These are phyloP conservation scores for Octopus sinensis DNA, from an alignment of 1,140 invertebrate species.

Conservation along the genomic window DNA sequence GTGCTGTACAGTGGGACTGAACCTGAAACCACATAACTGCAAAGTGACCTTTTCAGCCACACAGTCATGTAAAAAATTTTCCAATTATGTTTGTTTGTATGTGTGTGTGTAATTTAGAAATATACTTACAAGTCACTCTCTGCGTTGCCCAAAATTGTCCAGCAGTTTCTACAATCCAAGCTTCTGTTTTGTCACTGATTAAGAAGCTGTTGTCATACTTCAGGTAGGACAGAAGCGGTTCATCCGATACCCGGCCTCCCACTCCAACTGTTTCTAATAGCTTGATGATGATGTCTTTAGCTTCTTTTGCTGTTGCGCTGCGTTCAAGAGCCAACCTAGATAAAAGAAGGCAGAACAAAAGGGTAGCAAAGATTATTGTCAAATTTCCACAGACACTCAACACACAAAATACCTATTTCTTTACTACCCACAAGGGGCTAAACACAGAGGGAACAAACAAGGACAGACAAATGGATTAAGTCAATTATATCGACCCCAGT, in stretches of 20 bases:
- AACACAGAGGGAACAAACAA: no score
- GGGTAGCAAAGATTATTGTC: no score
- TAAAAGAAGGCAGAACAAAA: slow-evolving; percentile 11
- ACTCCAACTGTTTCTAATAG: slow-evolving; percentile 70
- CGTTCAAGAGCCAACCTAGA: slow-evolving; percentile 69
- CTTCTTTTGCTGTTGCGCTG: slow-evolving; percentile 64
- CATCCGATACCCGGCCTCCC: slow-evolving; percentile 61
- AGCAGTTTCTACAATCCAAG: slow-evolving; percentile 51
- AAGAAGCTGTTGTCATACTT: slow-evolving; percentile 48
- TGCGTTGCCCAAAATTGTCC: slow-evolving; percentile 70
- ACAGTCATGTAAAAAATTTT: neutral
- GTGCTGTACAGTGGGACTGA: no score
- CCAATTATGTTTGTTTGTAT: no score
- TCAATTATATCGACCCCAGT: no score
- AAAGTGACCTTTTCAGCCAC: no score
- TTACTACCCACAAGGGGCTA: no score
- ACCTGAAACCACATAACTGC: no score
- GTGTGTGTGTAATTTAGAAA: no score
- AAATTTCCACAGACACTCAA: no score
- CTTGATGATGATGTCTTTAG: slow-evolving; percentile 66
- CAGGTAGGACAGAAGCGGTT: slow-evolving; percentile 28
- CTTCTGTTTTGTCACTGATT: slow-evolving; percentile 44
- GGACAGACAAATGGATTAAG: no score
- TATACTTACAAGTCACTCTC: slow-evolving; percentile 62
- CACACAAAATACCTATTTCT: no score